phyloP scores from a whole-genome alignment of 2,113 vertebrate species.

The Channa argus region DNA sequence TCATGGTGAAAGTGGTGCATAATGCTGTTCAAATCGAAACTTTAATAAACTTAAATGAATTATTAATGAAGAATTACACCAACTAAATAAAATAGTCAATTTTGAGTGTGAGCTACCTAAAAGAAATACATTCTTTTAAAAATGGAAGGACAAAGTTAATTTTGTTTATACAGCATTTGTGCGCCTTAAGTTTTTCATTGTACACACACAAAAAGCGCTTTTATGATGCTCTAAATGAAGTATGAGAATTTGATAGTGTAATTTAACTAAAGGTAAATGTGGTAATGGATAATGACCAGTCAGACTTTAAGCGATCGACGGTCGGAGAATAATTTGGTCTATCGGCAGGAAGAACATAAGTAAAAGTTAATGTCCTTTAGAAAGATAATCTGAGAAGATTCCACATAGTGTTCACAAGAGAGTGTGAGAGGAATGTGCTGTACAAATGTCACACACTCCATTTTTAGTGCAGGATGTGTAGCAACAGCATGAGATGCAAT shows the following conservation, averaged over 20 bases:
- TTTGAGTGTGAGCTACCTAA: no score
- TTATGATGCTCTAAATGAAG: not conserved
- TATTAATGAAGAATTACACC: no score
- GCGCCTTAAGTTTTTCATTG: no score
- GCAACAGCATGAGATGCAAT: constrained; percentile 72
- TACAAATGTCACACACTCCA: constrained; percentile 61
- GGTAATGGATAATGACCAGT: not conserved
- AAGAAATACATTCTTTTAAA: no score
- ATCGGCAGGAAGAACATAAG: constrained; percentile 5
- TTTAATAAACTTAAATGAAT: no score
- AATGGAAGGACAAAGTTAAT: no score
- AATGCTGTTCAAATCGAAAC: not conserved
- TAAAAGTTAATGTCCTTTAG: constrained; percentile 31
- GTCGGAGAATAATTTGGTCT: not conserved
- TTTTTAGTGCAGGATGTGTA: constrained; percentile 74
- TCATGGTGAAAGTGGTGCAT: not conserved
- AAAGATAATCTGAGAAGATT: constrained; percentile 58
- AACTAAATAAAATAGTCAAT: no score
- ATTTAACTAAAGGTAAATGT: not conserved
- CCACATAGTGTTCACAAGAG: constrained; percentile 8
- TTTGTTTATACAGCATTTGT: no score
- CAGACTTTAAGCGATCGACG: not conserved
- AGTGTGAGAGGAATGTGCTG: constrained; percentile 37
- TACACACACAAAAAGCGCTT: not conserved
- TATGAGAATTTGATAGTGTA: not conserved